Conservation (phyloP, 2,113 vertebrate species). For the Notarius lentiginosus region DNA sequence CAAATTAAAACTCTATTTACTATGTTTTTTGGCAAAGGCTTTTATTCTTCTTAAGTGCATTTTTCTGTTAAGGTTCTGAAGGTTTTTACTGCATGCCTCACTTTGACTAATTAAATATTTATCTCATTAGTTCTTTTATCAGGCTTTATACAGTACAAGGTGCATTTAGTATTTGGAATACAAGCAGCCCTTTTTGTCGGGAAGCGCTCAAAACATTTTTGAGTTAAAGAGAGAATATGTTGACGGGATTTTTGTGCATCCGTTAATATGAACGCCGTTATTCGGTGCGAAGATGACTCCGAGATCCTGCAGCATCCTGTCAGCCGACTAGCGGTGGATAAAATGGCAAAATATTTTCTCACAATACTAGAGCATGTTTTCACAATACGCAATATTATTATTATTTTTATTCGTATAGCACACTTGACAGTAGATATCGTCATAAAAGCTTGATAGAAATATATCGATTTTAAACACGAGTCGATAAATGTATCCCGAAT, state of each 20-base stretch:
- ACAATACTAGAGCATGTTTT: background rate
- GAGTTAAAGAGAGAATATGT: background rate
- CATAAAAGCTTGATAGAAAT: too few species aligned
- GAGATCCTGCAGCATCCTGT: background rate
- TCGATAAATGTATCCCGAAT: too few species aligned
- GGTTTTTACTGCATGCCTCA: background rate
- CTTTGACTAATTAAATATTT: background rate
- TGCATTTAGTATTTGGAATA: background rate
- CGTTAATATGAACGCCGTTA: background rate
- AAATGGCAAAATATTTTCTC: background rate
- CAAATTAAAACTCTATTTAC: background rate
- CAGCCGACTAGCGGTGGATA: too few species aligned
- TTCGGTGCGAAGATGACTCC: background rate
- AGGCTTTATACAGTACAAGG: background rate
- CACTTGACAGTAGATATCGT: too few species aligned
- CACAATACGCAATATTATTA: background rate
- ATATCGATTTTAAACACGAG: too few species aligned
- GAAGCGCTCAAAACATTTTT: background rate
- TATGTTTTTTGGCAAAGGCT: background rate
- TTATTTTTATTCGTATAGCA: too few species aligned
- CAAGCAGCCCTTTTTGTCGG: background rate
- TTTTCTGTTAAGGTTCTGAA: background rate
- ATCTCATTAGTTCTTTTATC: background rate
- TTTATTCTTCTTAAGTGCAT: background rate
- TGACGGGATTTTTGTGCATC: background rate